Evolutionary conservation across 2,888 invertebrate species (phyloP).

Genomic region (Cyaniris semiargus): DNA sequence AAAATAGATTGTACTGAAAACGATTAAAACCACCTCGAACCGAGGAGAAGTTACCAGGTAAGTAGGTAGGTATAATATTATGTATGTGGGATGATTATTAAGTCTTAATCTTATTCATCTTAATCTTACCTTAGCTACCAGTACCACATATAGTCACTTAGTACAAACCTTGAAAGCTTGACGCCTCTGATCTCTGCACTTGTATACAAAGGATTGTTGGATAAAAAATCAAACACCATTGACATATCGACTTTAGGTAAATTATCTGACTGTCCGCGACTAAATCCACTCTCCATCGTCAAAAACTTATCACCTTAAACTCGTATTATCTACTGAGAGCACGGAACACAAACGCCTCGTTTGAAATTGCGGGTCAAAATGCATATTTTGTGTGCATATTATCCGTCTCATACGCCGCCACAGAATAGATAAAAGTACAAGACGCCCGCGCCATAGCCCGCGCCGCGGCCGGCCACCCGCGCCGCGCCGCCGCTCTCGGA

Average conservation of each 20-base stretch:
- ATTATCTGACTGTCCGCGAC: neutral
- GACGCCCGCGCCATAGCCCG: no score
- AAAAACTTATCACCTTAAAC: no score
- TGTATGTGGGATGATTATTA: neutral
- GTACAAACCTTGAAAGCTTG: constrained; percentile 1
- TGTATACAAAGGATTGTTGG: neutral
- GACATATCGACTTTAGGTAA: neutral
- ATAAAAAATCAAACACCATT: constrained; percentile 1
- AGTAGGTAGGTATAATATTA: neutral
- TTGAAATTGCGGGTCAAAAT: no score
- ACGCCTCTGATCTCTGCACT: neutral
- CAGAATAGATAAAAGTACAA: no score
- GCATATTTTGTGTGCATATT: no score
- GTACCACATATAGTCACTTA: constrained; percentile 1
- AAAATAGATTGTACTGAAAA: neutral
- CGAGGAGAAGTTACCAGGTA: neutral
- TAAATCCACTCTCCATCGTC: no score
- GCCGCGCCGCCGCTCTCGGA: no score
- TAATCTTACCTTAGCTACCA: neutral
- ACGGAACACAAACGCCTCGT: no score
- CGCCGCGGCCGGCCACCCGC: no score
- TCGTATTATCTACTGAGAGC: no score
- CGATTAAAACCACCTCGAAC: neutral
- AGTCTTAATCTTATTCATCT: neutral
- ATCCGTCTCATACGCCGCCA: no score